Conservation (phyloP, 2,797 vertebrate species). For the Carduelis carduelis region DNA sequence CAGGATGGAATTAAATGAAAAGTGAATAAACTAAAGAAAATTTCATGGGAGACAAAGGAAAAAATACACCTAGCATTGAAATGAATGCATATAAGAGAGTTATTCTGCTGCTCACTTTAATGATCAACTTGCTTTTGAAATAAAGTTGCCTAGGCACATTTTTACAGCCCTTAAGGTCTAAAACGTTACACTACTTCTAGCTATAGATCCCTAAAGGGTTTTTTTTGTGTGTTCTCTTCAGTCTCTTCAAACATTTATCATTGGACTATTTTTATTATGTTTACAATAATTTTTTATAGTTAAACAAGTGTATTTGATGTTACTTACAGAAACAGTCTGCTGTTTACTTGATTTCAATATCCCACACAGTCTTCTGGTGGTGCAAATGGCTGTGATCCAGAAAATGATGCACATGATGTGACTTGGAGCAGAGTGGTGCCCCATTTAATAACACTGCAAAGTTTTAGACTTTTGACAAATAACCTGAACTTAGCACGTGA, state of each 20-base stretch:
- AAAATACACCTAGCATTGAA: neutral
- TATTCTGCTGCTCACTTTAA: neutral
- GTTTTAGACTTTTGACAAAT: neutral
- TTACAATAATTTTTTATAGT: neutral
- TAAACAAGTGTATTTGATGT: neutral
- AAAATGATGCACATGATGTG: rapidly evolving
- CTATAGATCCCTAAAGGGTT: neutral
- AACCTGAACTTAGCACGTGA: neutral
- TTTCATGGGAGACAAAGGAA: neutral
- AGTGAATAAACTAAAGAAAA: neutral
- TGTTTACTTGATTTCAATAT: neutral
- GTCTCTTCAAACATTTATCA: neutral
- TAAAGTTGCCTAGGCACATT: neutral
- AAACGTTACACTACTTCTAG: neutral
- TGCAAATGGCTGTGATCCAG: neutral
- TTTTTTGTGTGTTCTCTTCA: rapidly evolving
- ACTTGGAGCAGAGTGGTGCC: rapidly evolving
- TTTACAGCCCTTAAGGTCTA: neutral
- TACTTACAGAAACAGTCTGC: neutral
- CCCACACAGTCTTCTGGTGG: neutral
- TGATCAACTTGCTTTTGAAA: neutral
- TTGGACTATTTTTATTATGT: neutral
- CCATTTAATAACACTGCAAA: neutral
- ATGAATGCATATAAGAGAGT: neutral
- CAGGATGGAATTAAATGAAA: neutral